These are phyloP conservation scores for Eurystomus glaucurus DNA, from an alignment of 2,797 vertebrate species.

Conservation along the genomic window DNA sequence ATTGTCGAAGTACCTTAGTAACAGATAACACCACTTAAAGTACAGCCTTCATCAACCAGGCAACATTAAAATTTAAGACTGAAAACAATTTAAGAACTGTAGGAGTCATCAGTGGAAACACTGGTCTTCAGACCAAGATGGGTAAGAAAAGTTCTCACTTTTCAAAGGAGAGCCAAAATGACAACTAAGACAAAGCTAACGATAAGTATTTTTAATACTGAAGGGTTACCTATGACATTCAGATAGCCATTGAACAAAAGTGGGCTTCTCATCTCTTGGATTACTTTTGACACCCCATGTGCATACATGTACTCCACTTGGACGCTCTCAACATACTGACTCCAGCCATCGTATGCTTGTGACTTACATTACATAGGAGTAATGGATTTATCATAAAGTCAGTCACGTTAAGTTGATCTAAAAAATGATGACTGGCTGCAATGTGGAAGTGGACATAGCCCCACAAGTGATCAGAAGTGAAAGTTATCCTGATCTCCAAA, in stretches of 20 bases:
- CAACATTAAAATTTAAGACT: conserved; percentile 15
- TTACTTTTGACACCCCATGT: neutral
- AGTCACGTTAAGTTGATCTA: neutral
- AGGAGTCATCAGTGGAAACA: neutral
- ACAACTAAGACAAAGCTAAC: neutral
- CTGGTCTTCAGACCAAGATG: neutral
- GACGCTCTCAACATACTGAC: neutral
- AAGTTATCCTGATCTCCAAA: neutral
- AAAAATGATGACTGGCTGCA: neutral
- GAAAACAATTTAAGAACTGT: conserved; percentile 6
- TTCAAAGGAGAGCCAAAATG: neutral
- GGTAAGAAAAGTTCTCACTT: neutral
- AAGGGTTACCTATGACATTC: neutral
- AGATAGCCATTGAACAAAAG: neutral
- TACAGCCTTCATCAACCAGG: conserved; percentile 21
- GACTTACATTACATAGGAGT: neutral
- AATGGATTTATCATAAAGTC: neutral
- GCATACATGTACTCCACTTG: rapidly evolving
- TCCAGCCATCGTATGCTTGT: neutral
- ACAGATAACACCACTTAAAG: conserved; percentile 81
- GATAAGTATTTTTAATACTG: neutral
- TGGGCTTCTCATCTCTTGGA: neutral
- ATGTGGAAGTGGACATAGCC: neutral
- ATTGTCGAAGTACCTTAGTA: conserved; percentile 89
- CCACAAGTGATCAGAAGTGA: neutral